Evolutionary conservation across 2,113 vertebrate genomes (phyloP), one percentile per base, ranked within the genome.

Genomic region (Sebastes fasciatus): DNA sequence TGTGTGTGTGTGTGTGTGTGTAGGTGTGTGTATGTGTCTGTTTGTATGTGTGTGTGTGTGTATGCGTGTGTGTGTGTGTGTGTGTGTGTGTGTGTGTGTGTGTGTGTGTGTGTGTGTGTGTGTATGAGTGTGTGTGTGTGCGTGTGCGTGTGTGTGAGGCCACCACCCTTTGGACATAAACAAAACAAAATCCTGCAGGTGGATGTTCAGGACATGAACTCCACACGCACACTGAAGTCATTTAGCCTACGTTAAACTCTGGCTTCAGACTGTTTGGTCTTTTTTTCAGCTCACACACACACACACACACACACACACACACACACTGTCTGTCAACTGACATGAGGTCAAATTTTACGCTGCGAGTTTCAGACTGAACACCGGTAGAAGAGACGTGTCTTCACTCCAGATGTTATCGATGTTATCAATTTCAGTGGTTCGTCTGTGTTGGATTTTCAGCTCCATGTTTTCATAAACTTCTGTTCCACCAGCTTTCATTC

Each of bases 1-100:
- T 57, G 81, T 19, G 58, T 19, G 58, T 43, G 70, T 49, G 64
- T 16, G 66, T 46, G 55, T 69, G 19, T 46, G 67, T 58, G 72
- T 49, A 26, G 42, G 23, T 55, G 17, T 55, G 19, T 55, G 54
- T 55, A 8, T 55, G 54, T n/a, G 52, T 52, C 4, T 8, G 52
- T 19, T 16, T 54, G 52, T 16, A 13, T 17, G 51, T 21, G 54
- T 21, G 54, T 11, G 45, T 9, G 8, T 10, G 45, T 9, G 45
- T 9, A 9, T 46, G 46, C 12, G 46, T 48, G 46, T 12, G 46
- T 12, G 46, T 12, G 46, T 11, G 45, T 46, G 58, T 43, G 70
- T 19, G 58, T 43, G 70, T 49, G 64, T 16, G 65, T 46, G 55
- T 69, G 19, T 46, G 67, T 58, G 72, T 51, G 43, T 49, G 17